Conservation (phyloP, 2,113 vertebrate species). For the Bungarus multicinctus region DNA sequence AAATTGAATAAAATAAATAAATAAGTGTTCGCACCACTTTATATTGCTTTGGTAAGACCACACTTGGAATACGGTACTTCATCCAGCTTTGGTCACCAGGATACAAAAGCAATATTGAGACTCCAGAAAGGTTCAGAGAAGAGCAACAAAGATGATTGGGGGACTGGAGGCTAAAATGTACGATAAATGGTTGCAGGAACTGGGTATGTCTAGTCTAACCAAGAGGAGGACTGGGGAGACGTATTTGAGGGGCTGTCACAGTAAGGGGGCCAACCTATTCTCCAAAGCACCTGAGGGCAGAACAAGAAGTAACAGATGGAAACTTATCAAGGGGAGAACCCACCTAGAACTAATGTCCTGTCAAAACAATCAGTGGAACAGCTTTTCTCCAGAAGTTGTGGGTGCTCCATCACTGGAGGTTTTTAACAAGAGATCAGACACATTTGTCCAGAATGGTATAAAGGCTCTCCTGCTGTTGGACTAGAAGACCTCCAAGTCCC, state of each 20-base stretch:
- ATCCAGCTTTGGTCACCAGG: background rate
- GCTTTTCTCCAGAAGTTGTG: too few species aligned
- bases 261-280: too few species aligned
- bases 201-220: background rate
- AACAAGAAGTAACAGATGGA: too few species aligned
- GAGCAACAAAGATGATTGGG: background rate
- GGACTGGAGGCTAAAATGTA: background rate
- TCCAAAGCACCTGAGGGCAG: too few species aligned
- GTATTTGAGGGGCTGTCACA: too few species aligned
- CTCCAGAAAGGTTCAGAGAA: background rate
- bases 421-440: background rate
- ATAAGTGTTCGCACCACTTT: background rate
- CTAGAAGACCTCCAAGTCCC: background rate
- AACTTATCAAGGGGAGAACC: too few species aligned
- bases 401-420: background rate
- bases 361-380: too few species aligned
- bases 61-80: background rate
- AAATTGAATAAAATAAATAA: too few species aligned
- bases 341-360: too few species aligned
- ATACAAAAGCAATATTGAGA: background rate
- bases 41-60: background rate
- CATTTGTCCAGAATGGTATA: too few species aligned
- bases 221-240: too few species aligned
- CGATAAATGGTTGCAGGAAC: background rate
- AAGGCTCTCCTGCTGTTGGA: background rate